Percentiles rank a stretch among this genome's conserved stretches.
Evolutionary conservation across 2,888 invertebrate species (phyloP).

Genomic region (Graphium colonna): DNA sequence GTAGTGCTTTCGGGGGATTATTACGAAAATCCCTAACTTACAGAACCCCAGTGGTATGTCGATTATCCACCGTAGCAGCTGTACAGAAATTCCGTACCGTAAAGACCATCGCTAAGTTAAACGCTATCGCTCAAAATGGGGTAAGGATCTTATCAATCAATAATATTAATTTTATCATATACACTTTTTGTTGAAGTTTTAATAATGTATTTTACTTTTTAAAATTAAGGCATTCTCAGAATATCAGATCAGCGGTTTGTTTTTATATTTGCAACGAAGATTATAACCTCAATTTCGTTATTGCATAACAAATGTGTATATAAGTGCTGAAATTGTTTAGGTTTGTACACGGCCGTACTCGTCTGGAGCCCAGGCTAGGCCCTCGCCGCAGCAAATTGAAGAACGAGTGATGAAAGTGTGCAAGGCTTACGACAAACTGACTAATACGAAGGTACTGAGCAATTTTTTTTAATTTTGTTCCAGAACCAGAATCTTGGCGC

Average conservation of each 20-base stretch:
- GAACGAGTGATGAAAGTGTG: constrained; percentile 93
- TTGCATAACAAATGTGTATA: constrained; percentile 77
- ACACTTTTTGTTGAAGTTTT: constrained; percentile 28
- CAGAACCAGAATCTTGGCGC: constrained; percentile 83
- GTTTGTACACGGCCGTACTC: constrained; percentile 57
- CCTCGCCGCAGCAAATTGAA: constrained; percentile 83
- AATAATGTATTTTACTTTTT: not conserved
- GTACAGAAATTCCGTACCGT: constrained; percentile 61
- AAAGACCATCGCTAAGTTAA: constrained; percentile 45
- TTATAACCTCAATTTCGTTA: constrained; percentile 67
- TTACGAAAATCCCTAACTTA: constrained; percentile 62
- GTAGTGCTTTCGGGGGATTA: constrained; percentile 70
- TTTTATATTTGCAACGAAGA: constrained; percentile 9
- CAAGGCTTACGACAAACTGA: constrained; percentile 93
- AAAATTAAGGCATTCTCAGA: not conserved
- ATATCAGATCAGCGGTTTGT: not conserved
- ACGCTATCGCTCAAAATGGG: constrained; percentile 55
- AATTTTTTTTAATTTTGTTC: constrained; percentile 67
- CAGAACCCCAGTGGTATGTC: constrained; percentile 63
- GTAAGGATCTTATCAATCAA: constrained; percentile 50
- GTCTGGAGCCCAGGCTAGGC: constrained; percentile 67
- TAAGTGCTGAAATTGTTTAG: constrained; percentile 64
- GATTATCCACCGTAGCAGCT: constrained; percentile 62
- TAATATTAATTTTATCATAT: constrained; percentile 29
- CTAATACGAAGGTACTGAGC: constrained; percentile 87